Evolutionary conservation across 1,140 invertebrate genomes (phyloP).

Genomic region (Chlorops oryzae): DNA sequence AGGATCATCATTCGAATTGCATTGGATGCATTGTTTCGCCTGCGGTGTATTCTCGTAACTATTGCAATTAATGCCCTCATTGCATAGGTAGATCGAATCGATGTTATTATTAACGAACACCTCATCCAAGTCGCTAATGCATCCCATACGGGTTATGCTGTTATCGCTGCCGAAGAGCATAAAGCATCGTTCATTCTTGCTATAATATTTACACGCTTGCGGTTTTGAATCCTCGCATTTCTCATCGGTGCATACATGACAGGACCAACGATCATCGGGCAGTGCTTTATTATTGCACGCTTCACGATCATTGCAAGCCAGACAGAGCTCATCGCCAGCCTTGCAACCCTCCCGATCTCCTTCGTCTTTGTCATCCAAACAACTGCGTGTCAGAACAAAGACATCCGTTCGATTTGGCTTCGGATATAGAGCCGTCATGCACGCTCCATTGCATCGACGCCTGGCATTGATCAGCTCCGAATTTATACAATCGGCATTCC

Average conservation of each 20-base stretch:
- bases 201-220: slow-evolving; percentile 15
- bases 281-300: slow-evolving; percentile 24
- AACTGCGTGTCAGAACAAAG: slow-evolving; percentile 26
- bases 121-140: slow-evolving; percentile 20
- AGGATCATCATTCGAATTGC: slow-evolving; percentile 27
- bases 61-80: slow-evolving; percentile 24
- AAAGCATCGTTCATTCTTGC: slow-evolving; percentile 25
- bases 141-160: slow-evolving; percentile 23
- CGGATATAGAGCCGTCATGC: slow-evolving; percentile 28
- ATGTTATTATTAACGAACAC: slow-evolving; percentile 17
- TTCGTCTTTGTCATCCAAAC: slow-evolving; percentile 37
- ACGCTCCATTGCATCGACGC: slow-evolving; percentile 34
- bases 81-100: slow-evolving; percentile 20
- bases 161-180: slow-evolving; percentile 15
- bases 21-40: slow-evolving; percentile 20
- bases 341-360: slow-evolving; percentile 25
- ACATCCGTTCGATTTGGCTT: neutral
- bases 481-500: slow-evolving; percentile 22
- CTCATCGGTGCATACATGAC: slow-evolving; percentile 18
- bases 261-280: slow-evolving; percentile 13
- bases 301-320: slow-evolving; percentile 13
- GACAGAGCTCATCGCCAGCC: slow-evolving; percentile 14
- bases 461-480: slow-evolving; percentile 15
- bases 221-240: slow-evolving; percentile 4
- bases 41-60: slow-evolving; percentile 19